Base-by-base conservation (phyloP, 2,797 vertebrate species). In the Loriculus beryllinus region DNA sequence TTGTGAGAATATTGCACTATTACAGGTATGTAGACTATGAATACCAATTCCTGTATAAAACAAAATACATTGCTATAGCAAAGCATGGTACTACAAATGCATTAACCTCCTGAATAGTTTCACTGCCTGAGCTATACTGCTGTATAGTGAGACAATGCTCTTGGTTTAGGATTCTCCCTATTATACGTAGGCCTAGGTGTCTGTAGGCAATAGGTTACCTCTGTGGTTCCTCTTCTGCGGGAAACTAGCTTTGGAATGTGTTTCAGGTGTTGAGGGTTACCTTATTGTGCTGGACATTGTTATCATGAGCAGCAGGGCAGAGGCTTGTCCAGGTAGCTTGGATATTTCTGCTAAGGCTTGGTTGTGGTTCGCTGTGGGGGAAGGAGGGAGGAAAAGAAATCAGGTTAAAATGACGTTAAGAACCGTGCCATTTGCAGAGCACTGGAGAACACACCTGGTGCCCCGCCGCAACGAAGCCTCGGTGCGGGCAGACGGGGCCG, bases 361-460 rank as follows among this genome's bases (percentile, higher is more conserved):
- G 4, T 12, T 37, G 25, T 9, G 37, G 11, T 29, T 63, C 21
- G 4, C 31, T 29, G 10, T 29, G 7, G 1, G 7, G 5, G 6
- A 19, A 1, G 8, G 3, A 29, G 49, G 17, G 17, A 51, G 16
- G 39, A 26, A 35, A 54, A 31, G 26, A 0, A 15, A 9, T 13
- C 4, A 12, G 37, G 47, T 33, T 25, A 26, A 26, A 35, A 35
- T 10, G 43, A 2, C 1, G 17, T 26, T 3, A n/a, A 12, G 37
- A 1, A 1, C 2, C 3, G 42, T 21, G 39, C 37, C 16, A 31
- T 40, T 25, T 11, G 26, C 40, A 4, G 0, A 35, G 39, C 10
- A 3, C 14, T 0, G 3, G 3, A 11, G n/a, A 22, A 7, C 43
- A 2, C 6, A 2, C 56, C 56, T 2, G 29, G n/a, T 43, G 75